A percentile compares a stretch with the other conserved stretches of the same genome.
Conservation (phyloP, 2,113 vertebrate species). For the Cynocephalus volans region DNA sequence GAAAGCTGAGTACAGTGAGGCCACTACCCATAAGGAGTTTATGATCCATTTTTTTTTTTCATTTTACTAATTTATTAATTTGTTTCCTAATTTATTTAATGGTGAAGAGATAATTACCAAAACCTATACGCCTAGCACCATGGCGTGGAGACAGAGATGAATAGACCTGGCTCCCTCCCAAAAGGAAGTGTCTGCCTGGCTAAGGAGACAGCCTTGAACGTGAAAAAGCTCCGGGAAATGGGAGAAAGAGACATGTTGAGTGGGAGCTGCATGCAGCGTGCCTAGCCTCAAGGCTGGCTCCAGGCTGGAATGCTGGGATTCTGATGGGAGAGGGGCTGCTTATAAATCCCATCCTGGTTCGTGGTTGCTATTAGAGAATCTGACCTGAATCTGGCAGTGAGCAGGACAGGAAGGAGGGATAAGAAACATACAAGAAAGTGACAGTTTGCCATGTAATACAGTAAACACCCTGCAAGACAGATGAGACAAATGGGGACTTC, state of each 20-base stretch:
- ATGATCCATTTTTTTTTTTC: neutral
- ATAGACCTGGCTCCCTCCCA: neutral
- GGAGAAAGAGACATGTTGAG: neutral
- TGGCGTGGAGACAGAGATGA: neutral
- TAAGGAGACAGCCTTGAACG: neutral
- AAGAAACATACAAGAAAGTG: neutral
- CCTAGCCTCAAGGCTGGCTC: rapidly evolving
- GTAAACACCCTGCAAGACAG: rapidly evolving
- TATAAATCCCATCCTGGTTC: too few species aligned
- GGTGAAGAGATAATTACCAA: neutral
- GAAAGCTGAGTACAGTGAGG: neutral
- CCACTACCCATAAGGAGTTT: neutral
- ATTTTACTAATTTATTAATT: neutral
- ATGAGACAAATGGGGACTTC: neutral
- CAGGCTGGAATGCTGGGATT: neutral
- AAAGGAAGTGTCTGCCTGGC: neutral
- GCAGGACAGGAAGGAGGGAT: neutral
- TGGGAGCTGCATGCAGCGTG: too few species aligned
- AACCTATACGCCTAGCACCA: neutral
- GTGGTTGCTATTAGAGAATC: neutral
- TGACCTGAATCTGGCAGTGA: neutral
- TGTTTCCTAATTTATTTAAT: constrained; percentile 20
- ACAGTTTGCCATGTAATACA: neutral
- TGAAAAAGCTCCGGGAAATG: neutral
- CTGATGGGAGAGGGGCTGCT: neutral